A percentile compares a stretch with the other conserved stretches of the same genome.
Conservation (phyloP, 2,113 vertebrate genomes). For the Thalassarche chlororhynchos region DNA sequence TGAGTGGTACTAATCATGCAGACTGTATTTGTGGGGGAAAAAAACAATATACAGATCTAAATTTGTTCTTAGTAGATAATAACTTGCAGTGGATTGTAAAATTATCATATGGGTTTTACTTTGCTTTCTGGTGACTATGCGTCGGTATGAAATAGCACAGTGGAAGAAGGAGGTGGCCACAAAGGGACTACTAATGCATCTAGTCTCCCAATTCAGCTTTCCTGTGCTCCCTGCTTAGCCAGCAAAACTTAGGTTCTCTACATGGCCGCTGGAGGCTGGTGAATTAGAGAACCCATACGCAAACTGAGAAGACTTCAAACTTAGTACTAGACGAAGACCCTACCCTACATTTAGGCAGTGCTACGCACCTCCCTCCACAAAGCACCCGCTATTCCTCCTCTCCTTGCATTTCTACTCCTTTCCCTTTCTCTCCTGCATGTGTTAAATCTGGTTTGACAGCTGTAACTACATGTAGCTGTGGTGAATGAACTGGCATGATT, state of each 20-base stretch:
- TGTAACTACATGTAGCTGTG: background rate
- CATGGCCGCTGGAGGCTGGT: background rate
- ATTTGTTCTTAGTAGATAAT: background rate
- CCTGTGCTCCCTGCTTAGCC: background rate
- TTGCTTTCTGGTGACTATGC: background rate
- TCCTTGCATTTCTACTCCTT: background rate
- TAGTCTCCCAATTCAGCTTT: background rate
- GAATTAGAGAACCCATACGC: background rate
- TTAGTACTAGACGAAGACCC: background rate
- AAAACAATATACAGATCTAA: background rate
- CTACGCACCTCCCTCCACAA: background rate
- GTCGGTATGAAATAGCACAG: background rate
- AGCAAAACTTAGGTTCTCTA: background rate
- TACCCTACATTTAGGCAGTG: background rate
- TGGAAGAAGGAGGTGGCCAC: background rate
- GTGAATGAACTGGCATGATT: background rate
- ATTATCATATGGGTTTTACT: background rate
- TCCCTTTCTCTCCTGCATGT: background rate
- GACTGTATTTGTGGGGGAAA: background rate
- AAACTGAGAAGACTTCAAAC: background rate
- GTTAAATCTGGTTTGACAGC: background rate
- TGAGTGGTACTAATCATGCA: background rate
- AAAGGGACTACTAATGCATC: background rate
- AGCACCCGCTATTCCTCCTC: background rate
- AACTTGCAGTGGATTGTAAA: background rate